These are phyloP conservation scores for Tapirus indicus DNA, from an alignment of 2,797 vertebrate species.

Conservation along the genomic window DNA sequence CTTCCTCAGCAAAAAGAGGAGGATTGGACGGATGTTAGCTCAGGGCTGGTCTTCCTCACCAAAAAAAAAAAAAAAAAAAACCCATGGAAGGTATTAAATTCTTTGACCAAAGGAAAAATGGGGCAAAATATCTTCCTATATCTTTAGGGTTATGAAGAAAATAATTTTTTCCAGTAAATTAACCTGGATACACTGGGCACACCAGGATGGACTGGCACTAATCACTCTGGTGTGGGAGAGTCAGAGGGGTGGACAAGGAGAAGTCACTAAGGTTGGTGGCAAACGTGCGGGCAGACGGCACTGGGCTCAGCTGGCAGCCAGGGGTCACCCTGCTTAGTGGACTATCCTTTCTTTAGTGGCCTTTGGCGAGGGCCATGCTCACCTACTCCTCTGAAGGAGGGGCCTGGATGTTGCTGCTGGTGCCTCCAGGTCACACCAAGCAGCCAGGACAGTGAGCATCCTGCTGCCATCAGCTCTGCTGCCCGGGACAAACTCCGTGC, in stretches of 20 bases:
- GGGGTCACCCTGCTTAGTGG: no score
- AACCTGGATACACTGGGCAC: no score
- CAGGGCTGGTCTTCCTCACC: no score
- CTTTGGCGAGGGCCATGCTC: rapidly evolving
- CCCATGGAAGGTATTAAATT: rapidly evolving
- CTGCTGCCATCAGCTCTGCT: neutral
- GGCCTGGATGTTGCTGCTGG: neutral
- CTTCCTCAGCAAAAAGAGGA: no score
- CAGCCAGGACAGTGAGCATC: rapidly evolving
- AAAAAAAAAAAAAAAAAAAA: no score
- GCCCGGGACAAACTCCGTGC: neutral
- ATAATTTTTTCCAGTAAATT: neutral
- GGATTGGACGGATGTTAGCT: no score
- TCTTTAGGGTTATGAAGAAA: neutral
- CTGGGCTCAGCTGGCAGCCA: no score
- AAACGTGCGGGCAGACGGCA: rapidly evolving
- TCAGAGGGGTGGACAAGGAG: neutral
- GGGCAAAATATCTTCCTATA: no score
- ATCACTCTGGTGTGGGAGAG: neutral
- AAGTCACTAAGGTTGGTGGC: neutral
- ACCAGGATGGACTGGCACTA: rapidly evolving
- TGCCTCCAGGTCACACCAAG: neutral
- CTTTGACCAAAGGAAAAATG: neutral
- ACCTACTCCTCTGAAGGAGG: neutral
- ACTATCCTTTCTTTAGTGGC: neutral